Conservation (phyloP, 1,140 invertebrate genomes). For the Probaryconus sp. region DNA sequence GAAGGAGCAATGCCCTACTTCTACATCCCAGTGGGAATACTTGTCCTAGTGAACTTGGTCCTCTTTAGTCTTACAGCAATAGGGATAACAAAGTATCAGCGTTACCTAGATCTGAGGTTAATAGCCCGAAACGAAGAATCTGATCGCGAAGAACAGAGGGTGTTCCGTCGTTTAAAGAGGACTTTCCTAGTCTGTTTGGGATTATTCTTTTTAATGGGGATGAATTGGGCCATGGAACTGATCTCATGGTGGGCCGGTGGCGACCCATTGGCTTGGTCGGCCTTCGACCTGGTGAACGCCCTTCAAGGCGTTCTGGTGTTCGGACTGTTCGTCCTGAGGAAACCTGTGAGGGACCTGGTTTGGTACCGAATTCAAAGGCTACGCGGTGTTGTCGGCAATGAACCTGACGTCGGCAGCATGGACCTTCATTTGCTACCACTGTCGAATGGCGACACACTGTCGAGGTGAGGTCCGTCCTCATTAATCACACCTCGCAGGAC, state of each 20-base stretch:
- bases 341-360: constrained; percentile 73
- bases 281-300: constrained; percentile 78
- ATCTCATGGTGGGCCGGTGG: constrained; percentile 77
- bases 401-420: constrained; percentile 66
- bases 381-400: constrained; percentile 51
- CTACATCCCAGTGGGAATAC: constrained; percentile 80
- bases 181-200: constrained; percentile 75
- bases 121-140: constrained; percentile 70
- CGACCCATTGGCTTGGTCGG: constrained; percentile 75
- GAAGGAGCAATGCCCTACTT: constrained; percentile 81
- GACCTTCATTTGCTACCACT: constrained; percentile 67
- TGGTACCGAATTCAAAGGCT: constrained; percentile 71
- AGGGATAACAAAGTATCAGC: constrained; percentile 69
- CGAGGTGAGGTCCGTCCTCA: constrained; percentile 37
- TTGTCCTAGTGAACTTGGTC: constrained; percentile 78
- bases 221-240: constrained; percentile 80
- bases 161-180: constrained; percentile 66
- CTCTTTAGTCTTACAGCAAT: constrained; percentile 79
- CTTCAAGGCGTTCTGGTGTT: constrained; percentile 79
- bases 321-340: constrained; percentile 77
- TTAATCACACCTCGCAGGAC: constrained; percentile 5
- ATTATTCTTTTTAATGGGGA: constrained; percentile 79
- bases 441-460: constrained; percentile 57
- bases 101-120: constrained; percentile 67
- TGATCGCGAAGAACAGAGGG: constrained; percentile 66